Evolutionary conservation across 2,113 vertebrate species (phyloP).

Genomic region (Myodes glareolus): DNA sequence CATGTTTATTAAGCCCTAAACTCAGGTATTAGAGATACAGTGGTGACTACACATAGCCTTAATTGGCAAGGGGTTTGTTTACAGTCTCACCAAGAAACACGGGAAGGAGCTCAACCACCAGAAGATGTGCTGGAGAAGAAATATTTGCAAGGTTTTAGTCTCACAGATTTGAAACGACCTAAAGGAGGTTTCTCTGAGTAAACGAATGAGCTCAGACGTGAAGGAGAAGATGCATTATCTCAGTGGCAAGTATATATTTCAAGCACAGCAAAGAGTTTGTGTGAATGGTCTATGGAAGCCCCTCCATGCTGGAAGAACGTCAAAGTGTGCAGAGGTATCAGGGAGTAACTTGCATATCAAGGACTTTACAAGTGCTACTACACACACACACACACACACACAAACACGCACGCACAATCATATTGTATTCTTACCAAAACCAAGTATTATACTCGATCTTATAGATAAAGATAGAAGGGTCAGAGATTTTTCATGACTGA

Average conservation of each 20-base stretch:
- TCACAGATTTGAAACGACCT: slow-evolving; percentile 39
- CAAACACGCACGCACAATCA: neutral
- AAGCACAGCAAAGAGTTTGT: neutral
- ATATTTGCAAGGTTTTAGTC: neutral
- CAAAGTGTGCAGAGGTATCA: neutral
- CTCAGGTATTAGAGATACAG: neutral
- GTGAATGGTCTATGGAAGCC: neutral
- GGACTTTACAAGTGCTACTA: neutral
- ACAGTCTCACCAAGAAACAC: neutral
- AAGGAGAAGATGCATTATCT: neutral
- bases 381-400: neutral
- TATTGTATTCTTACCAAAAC: slow-evolving; percentile 9
- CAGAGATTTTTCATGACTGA: slow-evolving; percentile 11
- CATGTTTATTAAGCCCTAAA: neutral
- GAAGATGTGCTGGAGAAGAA: neutral
- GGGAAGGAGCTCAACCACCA: slow-evolving; percentile 12
- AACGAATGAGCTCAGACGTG: neutral
- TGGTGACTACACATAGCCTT: slow-evolving; percentile 15
- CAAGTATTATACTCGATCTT: neutral
- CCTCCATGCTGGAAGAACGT: neutral
- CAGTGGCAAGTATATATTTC: neutral
- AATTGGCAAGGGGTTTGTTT: neutral
- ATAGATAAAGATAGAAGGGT: slow-evolving; percentile 18
- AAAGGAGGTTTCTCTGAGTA: slow-evolving; percentile 44
- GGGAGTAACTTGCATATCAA: neutral